Base-by-base conservation (phyloP, 2,797 vertebrate genomes). In the Phataginus tetradactyla region DNA sequence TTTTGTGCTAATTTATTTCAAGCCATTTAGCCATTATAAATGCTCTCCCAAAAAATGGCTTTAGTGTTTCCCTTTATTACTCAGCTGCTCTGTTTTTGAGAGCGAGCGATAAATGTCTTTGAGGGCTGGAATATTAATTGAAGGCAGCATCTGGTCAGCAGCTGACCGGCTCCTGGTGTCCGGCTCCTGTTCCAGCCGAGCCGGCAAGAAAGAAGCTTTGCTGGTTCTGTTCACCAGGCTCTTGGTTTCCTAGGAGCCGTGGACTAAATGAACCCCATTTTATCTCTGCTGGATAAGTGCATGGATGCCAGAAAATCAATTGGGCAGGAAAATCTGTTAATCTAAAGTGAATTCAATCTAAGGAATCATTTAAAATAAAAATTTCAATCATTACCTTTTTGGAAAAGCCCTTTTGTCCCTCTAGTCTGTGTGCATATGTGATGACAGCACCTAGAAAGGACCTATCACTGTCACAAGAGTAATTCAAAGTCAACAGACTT, bases 131-230 rank as follows among this genome's bases (percentile, higher is more conserved):
- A 98, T 99, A 99, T 98, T 99, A 99, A 99, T 98, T 98, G 98
- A 98, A 99, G 98, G 98, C 98, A 98, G 98, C 98, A 99, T 99
- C 98, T 99, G 99, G 98, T 98, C 98, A 99, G 98, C 98, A 99
- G 98, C 98, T 99, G 98, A 98, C 98, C 98, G 86, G 97, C 97
- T 94, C 86, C 94, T 80, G 97, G 98, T 98, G 97, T 96, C 97
- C 88, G 97, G 96, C 97, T 98, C 98, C 88, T 97, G 96, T 97
- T 98, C 98, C 98, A 96, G 97, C 97, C 86, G 88, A 97, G 91
- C 95, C 94, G 97, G 98, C 94, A 91, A 98, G 98, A 97, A 96
- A 98, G 96, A 96, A 96, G 97, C 94, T 97, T 98, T 96, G 90
- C 68, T 96, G 96, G 81, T 93, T 97, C 97, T 97, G 57, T 98